Evolutionary conservation across 2,797 vertebrate species (phyloP), one percentile per base, ranked within the genome.

Genomic region (Trematomus bernacchii): DNA sequence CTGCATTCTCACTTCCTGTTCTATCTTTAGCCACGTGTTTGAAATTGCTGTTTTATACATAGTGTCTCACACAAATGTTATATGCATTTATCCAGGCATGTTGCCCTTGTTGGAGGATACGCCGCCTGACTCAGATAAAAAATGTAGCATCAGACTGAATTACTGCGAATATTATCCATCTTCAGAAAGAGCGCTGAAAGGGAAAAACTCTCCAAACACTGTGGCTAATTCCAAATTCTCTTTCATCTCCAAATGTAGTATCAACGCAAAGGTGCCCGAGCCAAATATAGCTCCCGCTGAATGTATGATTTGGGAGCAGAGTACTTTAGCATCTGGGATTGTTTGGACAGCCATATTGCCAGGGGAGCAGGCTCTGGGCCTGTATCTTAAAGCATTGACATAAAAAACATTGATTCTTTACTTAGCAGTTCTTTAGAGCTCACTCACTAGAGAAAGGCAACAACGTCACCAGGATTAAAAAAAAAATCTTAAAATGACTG

Each of bases 221-320:
- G 57, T 1, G 8, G 63, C 59, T 80, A 52, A 82, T 80, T 79
- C 69, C 63, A 21, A 12, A 79, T 63, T 86, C 82, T 76, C 82
- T 86, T 79, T 86, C 66, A 87, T 87, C 79, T 73, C 47, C n/a
- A 23, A 54, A 44, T 72, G 65, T 73, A 48, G 65, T 73, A 48
- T 77, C 75, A 63, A 72, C 70, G 37, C 50, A 64, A 77, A 66
- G 42, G 55, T 37, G 61, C 40, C 0, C 1, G 10, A 54, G 77
- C 76, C 63, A 73, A 60, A 76, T 76, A 61, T 78, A 82, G 80
- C 33, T 0, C 27, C 30, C 13, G 12, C 12, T 71, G 67, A 71
- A 78, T 66, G 47, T 73, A 70, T 67, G 68, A 82, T 66, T 71
- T 37, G 18, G 55, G 62, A 67, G 61, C 46, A 18, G 37, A 76